These are phyloP conservation scores for Plestiodon gilberti DNA, from an alignment of 2,113 vertebrate genomes.

Conservation along the genomic window DNA sequence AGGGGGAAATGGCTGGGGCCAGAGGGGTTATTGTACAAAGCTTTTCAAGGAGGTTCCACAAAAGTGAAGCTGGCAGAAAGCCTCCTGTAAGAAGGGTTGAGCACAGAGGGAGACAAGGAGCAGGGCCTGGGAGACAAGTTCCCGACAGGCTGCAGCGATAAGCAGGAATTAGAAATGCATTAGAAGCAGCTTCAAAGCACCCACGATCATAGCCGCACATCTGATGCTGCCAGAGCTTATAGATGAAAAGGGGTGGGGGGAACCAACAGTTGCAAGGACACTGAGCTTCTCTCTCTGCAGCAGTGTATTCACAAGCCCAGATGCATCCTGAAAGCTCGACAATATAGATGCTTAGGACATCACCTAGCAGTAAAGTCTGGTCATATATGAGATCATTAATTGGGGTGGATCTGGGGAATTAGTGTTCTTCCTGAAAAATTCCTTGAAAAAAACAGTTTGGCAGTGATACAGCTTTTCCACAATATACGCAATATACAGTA, in stretches of 20 bases:
- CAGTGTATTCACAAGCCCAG: neutral
- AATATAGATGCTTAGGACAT: neutral
- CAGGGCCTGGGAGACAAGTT: conserved; percentile 50
- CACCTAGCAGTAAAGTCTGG: neutral
- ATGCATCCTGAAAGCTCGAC: neutral
- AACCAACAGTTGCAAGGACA: neutral
- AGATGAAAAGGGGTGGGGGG: conserved; percentile 40
- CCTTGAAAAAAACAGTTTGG: neutral
- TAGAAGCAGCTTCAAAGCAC: conserved; percentile 53
- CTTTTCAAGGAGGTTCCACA: neutral
- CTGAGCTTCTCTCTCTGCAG: neutral
- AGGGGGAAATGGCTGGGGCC: neutral
- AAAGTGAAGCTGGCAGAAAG: neutral
- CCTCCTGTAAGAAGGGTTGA: neutral
- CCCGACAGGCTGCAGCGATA: conserved; percentile 47
- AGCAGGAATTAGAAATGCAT: conserved; percentile 71
- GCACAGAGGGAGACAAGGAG: conserved; percentile 2
- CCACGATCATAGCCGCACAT: conserved; percentile 26
- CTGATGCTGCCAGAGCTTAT: conserved; percentile 31
- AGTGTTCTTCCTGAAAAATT: neutral
- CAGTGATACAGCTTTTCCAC: neutral
- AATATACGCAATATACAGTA: too few relatives aligned
- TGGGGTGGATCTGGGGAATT: neutral
- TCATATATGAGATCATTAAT: neutral
- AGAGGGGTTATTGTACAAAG: neutral